phyloP scores from a whole-genome alignment of 2,888 invertebrate genomes.

The Eustalomyia histrio region DNA sequence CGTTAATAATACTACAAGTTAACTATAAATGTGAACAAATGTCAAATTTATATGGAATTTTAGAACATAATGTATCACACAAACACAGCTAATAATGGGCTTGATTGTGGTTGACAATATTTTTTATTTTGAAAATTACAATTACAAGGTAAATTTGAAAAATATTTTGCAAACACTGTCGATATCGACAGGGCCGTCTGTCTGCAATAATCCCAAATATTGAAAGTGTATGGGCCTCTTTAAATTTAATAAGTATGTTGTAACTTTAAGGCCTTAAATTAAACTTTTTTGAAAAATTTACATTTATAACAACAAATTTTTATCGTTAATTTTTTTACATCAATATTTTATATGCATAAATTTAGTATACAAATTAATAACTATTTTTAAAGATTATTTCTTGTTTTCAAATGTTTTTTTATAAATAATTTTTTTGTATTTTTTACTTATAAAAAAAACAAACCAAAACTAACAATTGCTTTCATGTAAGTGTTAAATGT shows the following conservation, averaged over 20 bases:
- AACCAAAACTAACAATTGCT: neutral
- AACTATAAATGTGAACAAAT: no score
- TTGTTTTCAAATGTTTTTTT: conserved; percentile 10
- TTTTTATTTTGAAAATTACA: no score
- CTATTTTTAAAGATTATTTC: neutral
- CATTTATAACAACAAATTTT: conserved; percentile 8
- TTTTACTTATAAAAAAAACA: conserved; percentile 24
- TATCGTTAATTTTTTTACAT: conserved; percentile 12
- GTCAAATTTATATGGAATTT: no score
- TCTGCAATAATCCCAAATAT: no score
- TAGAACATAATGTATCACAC: no score
- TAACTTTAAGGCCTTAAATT: conserved; percentile 2
- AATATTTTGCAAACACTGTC: no score
- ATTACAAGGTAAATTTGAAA: no score
- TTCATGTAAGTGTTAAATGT: conserved; percentile 1
- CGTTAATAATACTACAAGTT: no score
- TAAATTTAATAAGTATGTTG: neutral
- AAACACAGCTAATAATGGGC: no score
- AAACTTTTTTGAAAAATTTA: conserved; percentile 54
- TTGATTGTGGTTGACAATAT: no score
- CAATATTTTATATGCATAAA: conserved; percentile 3
- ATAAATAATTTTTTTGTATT: conserved; percentile 38
- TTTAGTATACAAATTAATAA: conserved; percentile 23
- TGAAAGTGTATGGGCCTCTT: no score
- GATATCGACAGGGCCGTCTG: no score